Percentiles rank a stretch among this genome's conserved stretches.
Conservation (phyloP, 2,113 vertebrate genomes). For the Diglossa brunneiventris region DNA sequence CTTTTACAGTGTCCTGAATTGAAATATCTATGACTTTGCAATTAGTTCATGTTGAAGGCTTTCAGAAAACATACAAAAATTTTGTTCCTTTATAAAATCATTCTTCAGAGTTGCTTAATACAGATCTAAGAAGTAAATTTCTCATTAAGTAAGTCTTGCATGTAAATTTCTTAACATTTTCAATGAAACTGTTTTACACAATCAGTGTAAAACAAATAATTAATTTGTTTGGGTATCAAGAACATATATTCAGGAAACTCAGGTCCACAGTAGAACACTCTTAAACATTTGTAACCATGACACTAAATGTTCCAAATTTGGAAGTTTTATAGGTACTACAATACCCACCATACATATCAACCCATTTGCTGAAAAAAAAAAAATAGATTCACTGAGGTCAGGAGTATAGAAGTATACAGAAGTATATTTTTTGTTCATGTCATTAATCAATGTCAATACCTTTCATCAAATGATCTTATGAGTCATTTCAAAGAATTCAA, state of each 20-base stretch:
- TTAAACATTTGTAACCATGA: background rate
- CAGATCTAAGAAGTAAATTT: background rate
- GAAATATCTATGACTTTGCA: background rate
- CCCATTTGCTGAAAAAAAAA: background rate
- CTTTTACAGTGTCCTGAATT: background rate
- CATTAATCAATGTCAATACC: background rate
- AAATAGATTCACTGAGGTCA: background rate
- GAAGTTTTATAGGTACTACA: background rate
- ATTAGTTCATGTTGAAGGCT: background rate
- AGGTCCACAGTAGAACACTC: background rate
- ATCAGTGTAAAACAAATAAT: background rate
- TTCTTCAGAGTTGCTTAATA: background rate
- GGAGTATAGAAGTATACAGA: background rate
- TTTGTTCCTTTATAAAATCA: background rate
- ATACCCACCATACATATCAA: background rate
- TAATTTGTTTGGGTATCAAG: background rate
- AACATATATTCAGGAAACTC: background rate
- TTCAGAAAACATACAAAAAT: background rate
- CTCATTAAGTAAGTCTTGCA: background rate
- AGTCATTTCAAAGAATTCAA: background rate
- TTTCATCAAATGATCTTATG: background rate
- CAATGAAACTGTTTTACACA: background rate
- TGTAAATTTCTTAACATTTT: background rate
- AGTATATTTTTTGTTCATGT: background rate
- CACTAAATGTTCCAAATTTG: background rate